Conservation (phyloP, 2,888 invertebrate species). For the Timema cristinae region DNA sequence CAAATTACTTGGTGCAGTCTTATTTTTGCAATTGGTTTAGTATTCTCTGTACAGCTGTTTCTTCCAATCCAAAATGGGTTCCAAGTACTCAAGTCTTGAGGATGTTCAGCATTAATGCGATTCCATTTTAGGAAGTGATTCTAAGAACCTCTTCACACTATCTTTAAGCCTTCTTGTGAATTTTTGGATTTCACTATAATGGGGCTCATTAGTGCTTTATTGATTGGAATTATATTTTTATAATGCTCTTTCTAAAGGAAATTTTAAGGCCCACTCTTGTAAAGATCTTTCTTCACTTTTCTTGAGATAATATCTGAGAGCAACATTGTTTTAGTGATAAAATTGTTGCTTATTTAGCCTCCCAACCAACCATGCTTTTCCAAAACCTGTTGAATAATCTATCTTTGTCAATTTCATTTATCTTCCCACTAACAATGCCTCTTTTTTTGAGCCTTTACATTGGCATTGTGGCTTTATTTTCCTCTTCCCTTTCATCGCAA, state of each 20-base stretch:
- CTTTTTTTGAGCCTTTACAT: too few relatives aligned
- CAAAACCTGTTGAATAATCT: neutral
- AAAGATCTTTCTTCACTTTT: neutral
- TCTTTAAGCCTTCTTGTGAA: neutral
- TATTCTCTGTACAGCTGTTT: neutral
- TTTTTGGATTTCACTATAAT: neutral
- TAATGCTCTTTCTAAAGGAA: neutral
- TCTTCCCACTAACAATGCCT: too few relatives aligned
- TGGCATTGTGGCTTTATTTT: too few relatives aligned
- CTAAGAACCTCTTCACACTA: neutral
- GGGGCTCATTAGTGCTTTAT: neutral
- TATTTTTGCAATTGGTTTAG: neutral
- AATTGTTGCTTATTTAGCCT: neutral
- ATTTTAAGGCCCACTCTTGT: neutral
- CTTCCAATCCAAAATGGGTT: neutral
- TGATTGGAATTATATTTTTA: neutral
- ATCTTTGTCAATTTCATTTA: too few relatives aligned
- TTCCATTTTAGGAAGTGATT: constrained; percentile 2
- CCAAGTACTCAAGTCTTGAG: neutral
- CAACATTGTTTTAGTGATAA: neutral
- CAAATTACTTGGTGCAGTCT: neutral
- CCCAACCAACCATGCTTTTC: neutral
- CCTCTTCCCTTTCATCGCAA: too few relatives aligned
- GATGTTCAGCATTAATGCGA: neutral
- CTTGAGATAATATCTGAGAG: neutral